Percentiles rank a stretch among this genome's conserved stretches.
phyloP scores from a whole-genome alignment of 37 sponge, comb jelly and placozoan species.

The Lycopodina hypogea region DNA sequence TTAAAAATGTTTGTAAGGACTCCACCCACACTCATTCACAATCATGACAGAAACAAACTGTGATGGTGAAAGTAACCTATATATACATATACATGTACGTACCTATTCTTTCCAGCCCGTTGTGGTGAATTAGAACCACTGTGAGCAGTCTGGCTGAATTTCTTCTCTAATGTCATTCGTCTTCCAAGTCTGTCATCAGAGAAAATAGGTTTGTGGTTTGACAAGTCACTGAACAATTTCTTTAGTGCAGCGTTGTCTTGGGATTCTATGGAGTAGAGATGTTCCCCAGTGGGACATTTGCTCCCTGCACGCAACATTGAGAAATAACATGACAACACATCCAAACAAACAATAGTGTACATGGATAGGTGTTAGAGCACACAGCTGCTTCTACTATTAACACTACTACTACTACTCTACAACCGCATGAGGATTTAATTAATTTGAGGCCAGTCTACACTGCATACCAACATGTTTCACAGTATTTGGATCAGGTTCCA shows the following conservation, averaged over 20 bases:
- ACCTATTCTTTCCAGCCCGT: neutral
- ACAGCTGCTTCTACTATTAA: too few relatives aligned
- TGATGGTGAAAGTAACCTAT: neutral
- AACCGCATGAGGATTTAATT: too few relatives aligned
- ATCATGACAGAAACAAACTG: neutral
- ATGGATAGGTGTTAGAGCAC: too few relatives aligned
- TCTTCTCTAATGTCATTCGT: slow-evolving; percentile 46
- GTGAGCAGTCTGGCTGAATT: neutral
- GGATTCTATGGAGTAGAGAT: slow-evolving; percentile 35
- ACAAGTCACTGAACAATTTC: slow-evolving; percentile 59
- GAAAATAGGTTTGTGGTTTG: slow-evolving; percentile 64
- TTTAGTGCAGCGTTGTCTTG: slow-evolving; percentile 40
- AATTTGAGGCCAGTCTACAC: too few relatives aligned
- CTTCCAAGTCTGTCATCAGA: slow-evolving; percentile 52
- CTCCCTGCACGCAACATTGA: slow-evolving; percentile 24
- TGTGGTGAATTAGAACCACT: neutral
- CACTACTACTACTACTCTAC: too few relatives aligned
- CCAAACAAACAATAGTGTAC: too few relatives aligned
- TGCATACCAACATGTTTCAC: too few relatives aligned
- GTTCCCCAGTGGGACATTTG: slow-evolving; percentile 58
- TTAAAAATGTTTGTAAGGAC: too few relatives aligned
- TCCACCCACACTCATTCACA: too few relatives aligned
- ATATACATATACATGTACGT: too few relatives aligned
- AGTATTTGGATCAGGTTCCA: too few relatives aligned
- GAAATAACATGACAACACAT: slow-evolving; percentile 3